Evolutionary conservation across 2,888 invertebrate species (phyloP).

Genomic region (Leptopilina myrica): DNA sequence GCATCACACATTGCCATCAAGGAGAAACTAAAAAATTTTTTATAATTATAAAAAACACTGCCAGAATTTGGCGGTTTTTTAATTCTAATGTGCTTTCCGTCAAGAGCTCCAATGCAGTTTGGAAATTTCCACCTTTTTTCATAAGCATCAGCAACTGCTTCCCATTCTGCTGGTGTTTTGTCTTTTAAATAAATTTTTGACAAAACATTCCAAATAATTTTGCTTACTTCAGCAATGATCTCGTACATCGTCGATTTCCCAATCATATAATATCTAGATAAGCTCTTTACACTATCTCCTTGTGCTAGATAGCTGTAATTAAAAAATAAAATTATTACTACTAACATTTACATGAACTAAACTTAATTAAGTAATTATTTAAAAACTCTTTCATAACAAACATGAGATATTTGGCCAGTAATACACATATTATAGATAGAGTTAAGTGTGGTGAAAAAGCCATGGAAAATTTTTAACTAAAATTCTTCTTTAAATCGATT

Average conservation of each 20-base stretch:
- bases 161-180: slow-evolving; percentile 46
- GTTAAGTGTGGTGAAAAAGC: too few relatives aligned
- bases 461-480: too few relatives aligned
- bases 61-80: slow-evolving; percentile 53
- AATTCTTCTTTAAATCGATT: too few relatives aligned
- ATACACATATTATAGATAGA: too few relatives aligned
- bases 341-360: not conserved
- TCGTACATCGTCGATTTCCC: slow-evolving; percentile 23
- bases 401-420: too few relatives aligned
- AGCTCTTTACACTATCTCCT: slow-evolving; percentile 1
- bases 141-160: slow-evolving; percentile 45
- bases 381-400: too few relatives aligned
- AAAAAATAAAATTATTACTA: not conserved
- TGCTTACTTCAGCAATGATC: slow-evolving; percentile 27
- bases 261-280: slow-evolving; percentile 33
- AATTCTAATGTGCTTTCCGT: slow-evolving; percentile 48
- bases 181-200: not conserved
- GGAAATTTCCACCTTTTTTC: slow-evolving; percentile 52
- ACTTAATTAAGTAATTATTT: too few relatives aligned
- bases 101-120: slow-evolving; percentile 45
- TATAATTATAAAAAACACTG: slow-evolving; percentile 55
- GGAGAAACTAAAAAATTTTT: slow-evolving; percentile 52
- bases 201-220: slow-evolving; percentile 19
- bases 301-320: slow-evolving; percentile 27
- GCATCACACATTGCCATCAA: slow-evolving; percentile 52